These are phyloP conservation scores for Candidula unifasciata DNA, from an alignment of 2,888 invertebrate species.

Conservation along the genomic window DNA sequence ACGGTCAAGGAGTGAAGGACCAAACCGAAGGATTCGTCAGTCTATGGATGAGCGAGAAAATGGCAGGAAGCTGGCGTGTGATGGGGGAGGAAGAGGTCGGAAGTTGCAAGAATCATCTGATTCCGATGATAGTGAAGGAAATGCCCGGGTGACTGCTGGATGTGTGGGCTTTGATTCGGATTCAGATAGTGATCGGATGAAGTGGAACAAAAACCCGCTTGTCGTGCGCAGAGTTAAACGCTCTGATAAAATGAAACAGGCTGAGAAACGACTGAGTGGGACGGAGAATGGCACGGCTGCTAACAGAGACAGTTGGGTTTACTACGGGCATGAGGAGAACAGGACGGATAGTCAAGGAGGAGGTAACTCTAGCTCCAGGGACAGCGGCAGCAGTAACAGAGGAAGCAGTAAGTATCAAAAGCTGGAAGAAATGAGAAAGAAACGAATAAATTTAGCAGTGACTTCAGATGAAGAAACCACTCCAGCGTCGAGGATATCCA, in stretches of 20 bases:
- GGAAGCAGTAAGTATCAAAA: conserved; percentile 66
- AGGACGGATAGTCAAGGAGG: conserved; percentile 47
- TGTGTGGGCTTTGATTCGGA: conserved; percentile 59
- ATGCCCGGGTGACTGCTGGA: background rate
- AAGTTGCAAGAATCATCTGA: conserved; percentile 48
- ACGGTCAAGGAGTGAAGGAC: conserved; percentile 70
- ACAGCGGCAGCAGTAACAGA: conserved; percentile 45
- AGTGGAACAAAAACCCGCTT: conserved; percentile 71
- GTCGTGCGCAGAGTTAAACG: conserved; percentile 61
- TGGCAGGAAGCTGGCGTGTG: conserved; percentile 53
- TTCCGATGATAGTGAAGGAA: conserved; percentile 61
- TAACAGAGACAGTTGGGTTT: conserved; percentile 59
- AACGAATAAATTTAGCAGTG: conserved; percentile 67
- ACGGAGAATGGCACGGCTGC: conserved; percentile 50
- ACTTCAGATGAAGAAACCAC: conserved; percentile 73
- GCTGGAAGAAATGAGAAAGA: conserved; percentile 70
- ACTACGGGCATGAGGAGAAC: conserved; percentile 53
- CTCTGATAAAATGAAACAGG: conserved; percentile 57
- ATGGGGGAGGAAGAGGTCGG: conserved; percentile 51
- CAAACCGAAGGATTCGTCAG: conserved; percentile 57
- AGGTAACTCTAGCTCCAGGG: conserved; percentile 55
- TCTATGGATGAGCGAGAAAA: conserved; percentile 54
- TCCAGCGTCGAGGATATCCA: conserved; percentile 68
- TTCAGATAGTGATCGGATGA: conserved; percentile 62
- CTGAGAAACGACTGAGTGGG: conserved; percentile 62